Evolutionary conservation across 2,113 vertebrate species (phyloP).

Genomic region (Tylochromis polylepis): DNA sequence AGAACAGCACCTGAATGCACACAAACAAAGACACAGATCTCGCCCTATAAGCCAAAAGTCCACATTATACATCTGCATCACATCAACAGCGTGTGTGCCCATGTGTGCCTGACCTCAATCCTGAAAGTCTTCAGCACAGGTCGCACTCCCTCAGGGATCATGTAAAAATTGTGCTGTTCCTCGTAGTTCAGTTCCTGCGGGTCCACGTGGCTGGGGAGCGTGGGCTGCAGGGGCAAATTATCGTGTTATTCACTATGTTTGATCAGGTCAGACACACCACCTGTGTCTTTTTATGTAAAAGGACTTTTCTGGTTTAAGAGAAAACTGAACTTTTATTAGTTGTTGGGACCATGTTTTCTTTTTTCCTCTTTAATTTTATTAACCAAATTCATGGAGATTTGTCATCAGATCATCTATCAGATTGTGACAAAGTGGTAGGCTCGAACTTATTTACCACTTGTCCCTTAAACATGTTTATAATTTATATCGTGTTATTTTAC

Average conservation of each 20-base stretch:
- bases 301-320: background rate
- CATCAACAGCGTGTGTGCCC: background rate
- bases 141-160: slow-evolving; percentile 82
- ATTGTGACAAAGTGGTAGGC: no score
- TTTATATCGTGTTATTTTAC: no score
- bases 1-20: slow-evolving; percentile 83
- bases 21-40: background rate
- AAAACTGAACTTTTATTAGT: background rate
- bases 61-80: background rate
- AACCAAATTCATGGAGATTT: background rate
- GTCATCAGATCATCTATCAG: background rate
- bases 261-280: background rate
- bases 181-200: slow-evolving; percentile 75
- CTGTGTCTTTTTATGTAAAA: background rate
- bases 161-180: slow-evolving; percentile 68
- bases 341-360: background rate
- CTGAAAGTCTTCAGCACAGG: slow-evolving; percentile 85
- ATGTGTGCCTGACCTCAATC: slow-evolving; percentile 76
- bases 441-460: no score
- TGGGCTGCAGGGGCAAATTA: slow-evolving; percentile 68
- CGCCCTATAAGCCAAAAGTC: background rate
- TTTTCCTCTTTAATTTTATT: background rate
- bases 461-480: no score
- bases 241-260: background rate
- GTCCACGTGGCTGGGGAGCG: slow-evolving; percentile 78